Base-by-base conservation (phyloP, 2,113 vertebrate genomes). In the Lophius piscatorius region DNA sequence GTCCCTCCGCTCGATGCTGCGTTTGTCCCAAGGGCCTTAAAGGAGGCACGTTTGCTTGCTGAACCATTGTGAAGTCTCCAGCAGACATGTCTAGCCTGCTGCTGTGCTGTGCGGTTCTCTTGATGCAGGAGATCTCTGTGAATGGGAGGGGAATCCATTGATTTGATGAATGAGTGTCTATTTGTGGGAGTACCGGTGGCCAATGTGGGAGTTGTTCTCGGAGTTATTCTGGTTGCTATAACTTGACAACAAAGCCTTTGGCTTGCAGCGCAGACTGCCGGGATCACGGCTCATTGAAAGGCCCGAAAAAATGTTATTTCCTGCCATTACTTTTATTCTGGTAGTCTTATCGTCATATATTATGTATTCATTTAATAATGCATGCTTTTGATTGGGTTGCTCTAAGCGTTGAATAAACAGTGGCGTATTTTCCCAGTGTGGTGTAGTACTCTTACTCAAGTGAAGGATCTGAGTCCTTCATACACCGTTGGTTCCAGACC, bases 121-220 rank as follows among this genome's bases (percentile, higher is more conserved):
- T 67, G 82, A 88, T 90, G 88, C 85, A 88, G 87, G 89, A 89
- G 81, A 87, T 88, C 78, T 81, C 77, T 78, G 86, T 88, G 85
- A 89, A 89, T 89, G 84, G 81, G 84, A 83, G 84, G 76, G 82
- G 87, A 89, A 90, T 88, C 85, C 85, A 86, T 85, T 88, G 83
- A 87, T 89, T 89, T 88, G 88, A 91, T 90, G 88, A 91, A 90
- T 89, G 88, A 89, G 87, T 86, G 89, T 84, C 86, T 89, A 87
- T 90, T 88, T 87, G 82, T 70, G 84, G 85, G 81, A 77, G 81
- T 60, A 85, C 87, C 88, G 87, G 89, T 90, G 87, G 86, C 86
- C 87, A 76, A 86, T 87, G 78, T 88, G 85, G 87, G 78, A 86
- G 76, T 88, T 82, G 85, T 87, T 85, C 76, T 63, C 82, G 70